phyloP scores from a whole-genome alignment of 2,113 vertebrate genomes.

The Notiomystis cincta region DNA sequence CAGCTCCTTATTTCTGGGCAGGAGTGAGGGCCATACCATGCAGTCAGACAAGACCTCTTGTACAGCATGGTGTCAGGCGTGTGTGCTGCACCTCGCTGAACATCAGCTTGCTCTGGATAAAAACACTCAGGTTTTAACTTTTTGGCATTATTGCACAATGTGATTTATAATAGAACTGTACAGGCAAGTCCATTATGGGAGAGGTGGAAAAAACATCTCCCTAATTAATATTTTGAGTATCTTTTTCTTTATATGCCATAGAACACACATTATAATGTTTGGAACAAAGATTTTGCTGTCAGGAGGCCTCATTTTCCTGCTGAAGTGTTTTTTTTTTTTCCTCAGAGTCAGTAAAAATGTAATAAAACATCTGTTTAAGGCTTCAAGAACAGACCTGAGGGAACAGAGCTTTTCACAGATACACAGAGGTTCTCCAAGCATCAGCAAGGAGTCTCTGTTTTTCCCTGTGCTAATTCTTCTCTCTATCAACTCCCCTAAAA shows the following conservation, averaged over 20 bases:
- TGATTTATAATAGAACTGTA: background rate
- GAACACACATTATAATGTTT: background rate
- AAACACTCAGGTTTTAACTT: background rate
- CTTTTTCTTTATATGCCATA: background rate
- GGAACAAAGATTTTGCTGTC: background rate
- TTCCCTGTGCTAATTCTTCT: background rate
- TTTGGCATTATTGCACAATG: background rate
- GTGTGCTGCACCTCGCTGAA: background rate
- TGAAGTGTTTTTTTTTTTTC: background rate
- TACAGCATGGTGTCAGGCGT: background rate
- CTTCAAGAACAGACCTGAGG: background rate
- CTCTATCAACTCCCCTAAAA: background rate
- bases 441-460: background rate
- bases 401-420: background rate
- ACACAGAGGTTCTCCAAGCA: background rate
- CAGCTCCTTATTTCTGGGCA: background rate
- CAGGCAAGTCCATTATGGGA: background rate
- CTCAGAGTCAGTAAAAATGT: background rate
- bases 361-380: background rate
- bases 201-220: background rate
- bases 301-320: background rate
- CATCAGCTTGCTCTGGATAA: background rate
- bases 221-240: background rate
- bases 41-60: background rate
- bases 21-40: background rate